Conservation (phyloP, 2,888 invertebrate genomes). For the Apamea sordens region DNA sequence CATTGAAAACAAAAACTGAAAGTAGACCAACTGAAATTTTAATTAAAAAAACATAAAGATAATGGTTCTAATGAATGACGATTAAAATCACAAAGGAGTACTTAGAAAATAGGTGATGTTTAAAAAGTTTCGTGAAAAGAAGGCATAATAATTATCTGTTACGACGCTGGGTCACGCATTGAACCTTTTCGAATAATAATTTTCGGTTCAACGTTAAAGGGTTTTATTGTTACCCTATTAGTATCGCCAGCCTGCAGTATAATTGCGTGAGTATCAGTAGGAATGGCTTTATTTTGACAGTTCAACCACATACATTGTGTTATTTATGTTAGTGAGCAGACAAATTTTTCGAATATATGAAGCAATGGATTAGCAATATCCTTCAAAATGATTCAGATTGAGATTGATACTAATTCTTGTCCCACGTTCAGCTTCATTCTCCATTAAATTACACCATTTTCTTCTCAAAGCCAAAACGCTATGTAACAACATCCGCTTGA, state of each 20-base stretch:
- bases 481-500: not conserved
- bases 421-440: not conserved
- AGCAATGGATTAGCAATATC: no score
- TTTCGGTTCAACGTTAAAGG: constrained; percentile 28
- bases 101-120: constrained; percentile 57
- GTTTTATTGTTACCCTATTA: constrained; percentile 34
- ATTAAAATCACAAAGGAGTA: constrained; percentile 58
- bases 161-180: constrained; percentile 56
- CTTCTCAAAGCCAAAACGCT: not conserved
- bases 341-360: no score
- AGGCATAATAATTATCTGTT: constrained; percentile 60
- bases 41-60: constrained; percentile 49
- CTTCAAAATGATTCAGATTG: no score
- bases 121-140: constrained; percentile 57
- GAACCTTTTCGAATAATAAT: constrained; percentile 5
- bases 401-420: no score
- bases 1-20: constrained; percentile 16
- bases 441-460: no score
- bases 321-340: not conserved
- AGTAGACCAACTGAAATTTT: constrained; percentile 10
- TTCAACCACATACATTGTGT: not conserved
- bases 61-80: constrained; percentile 39
- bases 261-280: not conserved
- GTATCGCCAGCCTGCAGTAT: not conserved
- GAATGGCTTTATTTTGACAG: not conserved